These are phyloP conservation scores for Lophochroa leadbeateri DNA, from an alignment of 2,113 vertebrate genomes.

Conservation along the genomic window DNA sequence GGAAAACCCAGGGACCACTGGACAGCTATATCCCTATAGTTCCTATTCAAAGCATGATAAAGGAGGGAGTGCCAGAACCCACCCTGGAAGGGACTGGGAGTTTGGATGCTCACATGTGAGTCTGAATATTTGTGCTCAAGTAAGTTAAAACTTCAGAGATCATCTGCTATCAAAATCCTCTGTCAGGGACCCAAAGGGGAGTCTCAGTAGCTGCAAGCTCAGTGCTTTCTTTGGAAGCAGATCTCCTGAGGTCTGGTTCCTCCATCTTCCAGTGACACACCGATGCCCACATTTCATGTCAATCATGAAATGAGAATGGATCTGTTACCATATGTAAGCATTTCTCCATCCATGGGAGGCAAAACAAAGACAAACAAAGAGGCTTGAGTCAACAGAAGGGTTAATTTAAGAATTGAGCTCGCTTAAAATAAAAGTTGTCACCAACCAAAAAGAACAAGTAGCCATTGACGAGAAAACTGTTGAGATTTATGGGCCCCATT, in stretches of 20 bases:
- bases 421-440: conserved; percentile 68
- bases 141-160: not conserved
- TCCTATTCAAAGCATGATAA: not conserved
- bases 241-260: not conserved
- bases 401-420: conserved; percentile 47
- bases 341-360: not conserved
- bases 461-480: conserved; percentile 66
- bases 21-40: not conserved
- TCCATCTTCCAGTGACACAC: not conserved
- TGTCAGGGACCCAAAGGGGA: not conserved
- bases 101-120: not conserved
- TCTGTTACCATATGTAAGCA: not conserved
- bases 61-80: not conserved
- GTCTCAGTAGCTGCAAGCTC: not conserved
- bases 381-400: conserved; percentile 54
- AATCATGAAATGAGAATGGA: not conserved
- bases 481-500: conserved; percentile 63
- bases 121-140: not conserved
- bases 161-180: not conserved
- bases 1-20: not conserved
- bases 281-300: not conserved
- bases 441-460: conserved; percentile 61
- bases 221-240: not conserved
- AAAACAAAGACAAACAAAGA: conserved; percentile 55
- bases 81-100: not conserved